Evolutionary conservation across 2,888 invertebrate species (phyloP).

Genomic region (Rhopalosiphum nymphaeae): DNA sequence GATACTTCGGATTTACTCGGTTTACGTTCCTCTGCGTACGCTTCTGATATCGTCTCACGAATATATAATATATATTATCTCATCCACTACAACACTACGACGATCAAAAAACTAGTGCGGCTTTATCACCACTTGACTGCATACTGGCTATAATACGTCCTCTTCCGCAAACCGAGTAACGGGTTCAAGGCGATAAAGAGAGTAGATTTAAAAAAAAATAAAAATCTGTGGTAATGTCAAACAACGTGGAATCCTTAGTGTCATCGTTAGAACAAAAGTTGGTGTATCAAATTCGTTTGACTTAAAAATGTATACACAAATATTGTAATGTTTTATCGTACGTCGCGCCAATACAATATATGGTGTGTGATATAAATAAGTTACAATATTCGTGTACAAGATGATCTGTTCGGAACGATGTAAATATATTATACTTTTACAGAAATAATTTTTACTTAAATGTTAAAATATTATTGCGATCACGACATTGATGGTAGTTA

Average conservation of each 20-base stretch:
- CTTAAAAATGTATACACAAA: background rate
- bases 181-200: background rate
- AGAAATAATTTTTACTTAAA: background rate
- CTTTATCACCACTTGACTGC: background rate
- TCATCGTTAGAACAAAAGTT: background rate
- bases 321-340: too few species aligned
- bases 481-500: background rate
- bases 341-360: too few species aligned
- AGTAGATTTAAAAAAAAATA: background rate
- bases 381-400: background rate
- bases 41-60: background rate
- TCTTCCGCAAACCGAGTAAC: background rate
- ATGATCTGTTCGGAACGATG: background rate
- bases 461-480: background rate
- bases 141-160: background rate
- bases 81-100: background rate
- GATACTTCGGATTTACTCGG: background rate
- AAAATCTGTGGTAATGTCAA: background rate
- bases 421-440: background rate
- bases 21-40: background rate
- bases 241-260: background rate
- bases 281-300: background rate
- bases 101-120: background rate
- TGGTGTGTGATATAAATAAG: background rate
- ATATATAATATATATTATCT: background rate